Conservation (phyloP, 2,113 vertebrate genomes). For the Tachycineta bicolor region DNA sequence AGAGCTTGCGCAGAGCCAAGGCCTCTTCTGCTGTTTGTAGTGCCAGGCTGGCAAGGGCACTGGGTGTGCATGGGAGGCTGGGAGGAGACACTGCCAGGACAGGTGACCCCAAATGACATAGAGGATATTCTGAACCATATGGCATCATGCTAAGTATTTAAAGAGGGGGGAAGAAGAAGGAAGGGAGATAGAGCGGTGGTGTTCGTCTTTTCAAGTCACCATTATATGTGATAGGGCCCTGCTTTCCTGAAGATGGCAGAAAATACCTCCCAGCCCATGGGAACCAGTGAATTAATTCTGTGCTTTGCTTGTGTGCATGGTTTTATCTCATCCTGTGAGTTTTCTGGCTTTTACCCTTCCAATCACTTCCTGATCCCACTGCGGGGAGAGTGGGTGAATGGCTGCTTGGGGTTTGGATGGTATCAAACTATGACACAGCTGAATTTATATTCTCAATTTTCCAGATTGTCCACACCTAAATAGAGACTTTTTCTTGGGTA, state of each 20-base stretch:
- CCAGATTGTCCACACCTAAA: not conserved
- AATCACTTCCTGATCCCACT: not conserved
- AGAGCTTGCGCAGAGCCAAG: not conserved
- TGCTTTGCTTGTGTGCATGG: not conserved
- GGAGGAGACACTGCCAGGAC: not conserved
- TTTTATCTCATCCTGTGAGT: not conserved
- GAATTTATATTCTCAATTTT: slow-evolving; percentile 24
- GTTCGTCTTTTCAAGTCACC: not conserved
- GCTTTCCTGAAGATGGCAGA: not conserved
- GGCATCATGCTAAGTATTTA: not conserved
- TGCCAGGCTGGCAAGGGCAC: accelerated
- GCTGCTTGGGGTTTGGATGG: not conserved
- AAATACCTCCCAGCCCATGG: not conserved
- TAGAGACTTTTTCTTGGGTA: not conserved
- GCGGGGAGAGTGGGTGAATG: accelerated
- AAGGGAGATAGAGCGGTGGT: not conserved
- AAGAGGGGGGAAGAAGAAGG: not conserved
- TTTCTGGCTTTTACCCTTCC: not conserved
- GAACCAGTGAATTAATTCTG: not conserved
- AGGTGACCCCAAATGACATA: not conserved
- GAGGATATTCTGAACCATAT: not conserved
- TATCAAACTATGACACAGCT: not conserved
- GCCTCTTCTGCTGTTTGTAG: not conserved
- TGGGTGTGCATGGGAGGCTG: not conserved
- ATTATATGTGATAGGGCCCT: not conserved